Evolutionary conservation across 2,797 vertebrate genomes (phyloP), one percentile per base, ranked within the genome.

Genomic region (Sebastes itinus): DNA sequence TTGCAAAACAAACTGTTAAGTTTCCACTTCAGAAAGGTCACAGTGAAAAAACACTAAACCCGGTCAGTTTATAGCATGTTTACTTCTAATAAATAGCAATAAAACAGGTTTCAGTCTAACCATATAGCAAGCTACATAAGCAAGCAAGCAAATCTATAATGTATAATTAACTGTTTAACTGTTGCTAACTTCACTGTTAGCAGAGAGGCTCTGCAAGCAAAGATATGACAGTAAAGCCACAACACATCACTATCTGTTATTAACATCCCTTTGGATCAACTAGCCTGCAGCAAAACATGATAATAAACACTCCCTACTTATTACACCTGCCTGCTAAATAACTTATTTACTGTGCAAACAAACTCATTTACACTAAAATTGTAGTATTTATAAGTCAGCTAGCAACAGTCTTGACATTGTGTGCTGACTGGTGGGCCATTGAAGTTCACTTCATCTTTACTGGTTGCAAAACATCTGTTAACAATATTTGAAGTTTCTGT

Each of bases 161-260:
- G 35, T 38, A 12, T 38, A 38, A 38, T 5, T 38, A 38, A 38
- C 12, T 38, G 35, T 38, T 13, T 13, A 38, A 38, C 35, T 38
- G 35, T 38, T 38, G 35, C 35, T 38, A 38, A 38, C 35, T 38
- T 38, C 12, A 38, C 56, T 59, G 69, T 84, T 75, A 81, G 68
- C 75, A 46, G 23, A 32, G 49, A 35, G 49, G 56, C 32, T 69
- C 28, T 14, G 35, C 4, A 9, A 56, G 63, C 75, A 72, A 25
- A 77, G 88, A 80, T 42, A 78, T 92, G 90, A 92, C 92, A 94
- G 86, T 60, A 38, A 66, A 92, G 72, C 78, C 78, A 83, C 81
- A 87, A 79, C 90, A 90, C 92, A 93, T 85, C 87, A 86, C 59
- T 67, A 27, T 74, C 78, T 75, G 28, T 28, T 66, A 62, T 83